phyloP scores from a whole-genome alignment of 2,797 vertebrate species.

The Anolis apletophallus region DNA sequence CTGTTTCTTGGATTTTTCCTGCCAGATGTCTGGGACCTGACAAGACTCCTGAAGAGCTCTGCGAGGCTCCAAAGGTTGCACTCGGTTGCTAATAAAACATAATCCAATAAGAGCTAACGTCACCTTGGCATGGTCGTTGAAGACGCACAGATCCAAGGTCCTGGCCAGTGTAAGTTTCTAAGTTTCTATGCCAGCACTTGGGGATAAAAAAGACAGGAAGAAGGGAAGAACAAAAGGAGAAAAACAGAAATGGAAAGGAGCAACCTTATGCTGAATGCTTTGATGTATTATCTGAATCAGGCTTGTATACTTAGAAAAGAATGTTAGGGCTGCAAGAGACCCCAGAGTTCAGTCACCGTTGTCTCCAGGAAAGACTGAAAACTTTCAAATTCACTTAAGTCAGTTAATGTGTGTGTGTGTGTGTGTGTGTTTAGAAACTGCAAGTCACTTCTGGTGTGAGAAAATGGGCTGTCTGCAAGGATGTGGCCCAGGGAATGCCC shows the following conservation, averaged over 20 bases:
- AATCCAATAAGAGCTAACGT: not conserved
- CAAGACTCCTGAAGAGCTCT: not conserved
- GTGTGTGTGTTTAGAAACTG: no score
- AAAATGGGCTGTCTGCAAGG: no score
- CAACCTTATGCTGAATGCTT: not conserved
- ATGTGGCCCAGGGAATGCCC: no score
- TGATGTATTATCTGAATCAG: not conserved
- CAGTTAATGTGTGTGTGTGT: not conserved
- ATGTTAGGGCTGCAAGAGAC: not conserved
- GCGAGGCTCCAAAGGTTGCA: slow-evolving; percentile 1
- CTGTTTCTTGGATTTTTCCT: not conserved
- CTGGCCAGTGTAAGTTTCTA: not conserved
- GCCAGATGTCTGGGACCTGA: slow-evolving; percentile 7
- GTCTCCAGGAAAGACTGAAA: not conserved
- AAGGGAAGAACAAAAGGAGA: not conserved
- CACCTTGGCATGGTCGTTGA: not conserved
- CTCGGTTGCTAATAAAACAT: not conserved
- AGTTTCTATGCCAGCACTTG: not conserved
- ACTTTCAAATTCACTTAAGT: not conserved
- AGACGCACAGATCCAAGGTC: not conserved
- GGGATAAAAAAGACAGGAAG: not conserved
- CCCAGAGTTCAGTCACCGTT: not conserved
- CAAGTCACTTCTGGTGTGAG: no score
- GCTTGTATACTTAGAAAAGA: not conserved
- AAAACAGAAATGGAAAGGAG: no score